A percentile compares a stretch with the other conserved stretches of the same genome.
These are phyloP conservation scores for Volucella zonaria DNA, from an alignment of 2,888 invertebrate genomes.

Conservation along the genomic window DNA sequence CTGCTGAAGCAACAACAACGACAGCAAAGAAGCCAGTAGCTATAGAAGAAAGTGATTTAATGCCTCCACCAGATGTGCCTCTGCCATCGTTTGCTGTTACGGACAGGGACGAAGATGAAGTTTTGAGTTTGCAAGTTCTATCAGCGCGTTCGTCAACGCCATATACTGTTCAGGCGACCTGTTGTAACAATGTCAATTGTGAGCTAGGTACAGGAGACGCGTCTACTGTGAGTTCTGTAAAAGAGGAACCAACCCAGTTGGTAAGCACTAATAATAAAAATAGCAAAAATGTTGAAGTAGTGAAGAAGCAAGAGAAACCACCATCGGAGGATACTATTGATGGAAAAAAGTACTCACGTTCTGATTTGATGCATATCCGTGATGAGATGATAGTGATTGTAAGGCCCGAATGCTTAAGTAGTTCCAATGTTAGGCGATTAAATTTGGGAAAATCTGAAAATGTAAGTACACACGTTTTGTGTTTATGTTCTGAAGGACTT, in stretches of 20 bases:
- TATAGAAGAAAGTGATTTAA: slow-evolving; percentile 40
- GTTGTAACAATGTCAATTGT: slow-evolving; percentile 77
- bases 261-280: slow-evolving; percentile 42
- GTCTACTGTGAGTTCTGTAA: slow-evolving; percentile 76
- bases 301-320: background rate
- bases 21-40: slow-evolving; percentile 12
- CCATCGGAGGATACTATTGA: slow-evolving; percentile 10
- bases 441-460: slow-evolving; percentile 45
- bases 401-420: slow-evolving; percentile 78
- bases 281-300: background rate
- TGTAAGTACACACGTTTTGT: slow-evolving; percentile 37
- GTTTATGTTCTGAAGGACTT: background rate
- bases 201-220: slow-evolving; percentile 76
- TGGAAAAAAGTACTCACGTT: slow-evolving; percentile 76
- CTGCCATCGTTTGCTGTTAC: slow-evolving; percentile 43
- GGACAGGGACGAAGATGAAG: slow-evolving; percentile 77
- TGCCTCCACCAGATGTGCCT: slow-evolving; percentile 53
- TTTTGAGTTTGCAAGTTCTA: slow-evolving; percentile 77
- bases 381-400: slow-evolving; percentile 78
- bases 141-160: slow-evolving; percentile 80
- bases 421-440: slow-evolving; percentile 46
- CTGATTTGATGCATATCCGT: slow-evolving; percentile 78
- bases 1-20: slow-evolving; percentile 6
- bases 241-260: slow-evolving; percentile 64
- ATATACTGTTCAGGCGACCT: slow-evolving; percentile 78